These are phyloP conservation scores for Drosophila kuntzei DNA, from an alignment of 2,888 invertebrate species.

Conservation along the genomic window DNA sequence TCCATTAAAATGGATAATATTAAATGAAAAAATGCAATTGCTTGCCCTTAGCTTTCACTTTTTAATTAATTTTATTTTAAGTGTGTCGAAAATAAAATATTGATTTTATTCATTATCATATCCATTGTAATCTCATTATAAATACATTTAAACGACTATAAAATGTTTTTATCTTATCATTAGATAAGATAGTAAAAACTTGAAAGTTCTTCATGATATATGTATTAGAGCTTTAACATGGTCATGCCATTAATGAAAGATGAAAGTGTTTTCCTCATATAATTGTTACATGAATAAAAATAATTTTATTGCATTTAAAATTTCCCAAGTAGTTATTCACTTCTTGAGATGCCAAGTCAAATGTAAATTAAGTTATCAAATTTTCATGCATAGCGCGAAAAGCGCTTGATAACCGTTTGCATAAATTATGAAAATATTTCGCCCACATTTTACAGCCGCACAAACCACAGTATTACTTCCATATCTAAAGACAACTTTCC, in stretches of 20 bases:
- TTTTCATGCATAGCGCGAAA: conserved; percentile 35
- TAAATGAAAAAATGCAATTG: background rate
- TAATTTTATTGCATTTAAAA: background rate
- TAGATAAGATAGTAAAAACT: conserved; percentile 43
- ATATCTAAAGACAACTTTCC: conserved; percentile 6
- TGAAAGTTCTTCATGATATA: conserved; percentile 4
- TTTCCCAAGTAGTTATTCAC: background rate
- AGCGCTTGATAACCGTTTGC: conserved; percentile 47
- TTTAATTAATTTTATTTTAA: conserved; percentile 4
- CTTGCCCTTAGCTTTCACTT: background rate
- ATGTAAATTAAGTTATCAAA: conserved; percentile 58
- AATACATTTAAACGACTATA: conserved; percentile 10
- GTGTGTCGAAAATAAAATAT: conserved; percentile 9
- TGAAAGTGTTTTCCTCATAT: conserved; percentile 21
- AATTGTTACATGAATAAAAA: background rate
- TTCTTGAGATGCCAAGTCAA: background rate
- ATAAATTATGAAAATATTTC: conserved; percentile 63
- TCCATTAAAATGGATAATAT: too few species aligned
- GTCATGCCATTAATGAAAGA: background rate
- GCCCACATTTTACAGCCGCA: conserved; percentile 46
- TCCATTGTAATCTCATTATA: conserved; percentile 16
- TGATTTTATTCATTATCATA: conserved; percentile 25
- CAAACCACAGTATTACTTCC: conserved; percentile 53
- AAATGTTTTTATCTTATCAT: conserved; percentile 36
- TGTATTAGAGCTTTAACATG: background rate